phyloP scores from a whole-genome alignment of 2,888 invertebrate genomes.

The Celastrina argiolus region DNA sequence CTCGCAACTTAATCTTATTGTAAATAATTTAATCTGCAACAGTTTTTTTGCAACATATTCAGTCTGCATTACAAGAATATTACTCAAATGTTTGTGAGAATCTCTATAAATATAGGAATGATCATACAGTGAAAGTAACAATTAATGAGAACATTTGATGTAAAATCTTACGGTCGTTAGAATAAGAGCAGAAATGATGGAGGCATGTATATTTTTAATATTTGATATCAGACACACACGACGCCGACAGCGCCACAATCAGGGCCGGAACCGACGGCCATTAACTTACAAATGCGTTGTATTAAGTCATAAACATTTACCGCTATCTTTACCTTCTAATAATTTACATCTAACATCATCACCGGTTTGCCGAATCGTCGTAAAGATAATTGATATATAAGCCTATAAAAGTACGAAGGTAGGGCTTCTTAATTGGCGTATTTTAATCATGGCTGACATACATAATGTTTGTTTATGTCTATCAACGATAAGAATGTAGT shows the following conservation, averaged over 20 bases:
- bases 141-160: not conserved
- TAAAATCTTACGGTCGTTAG: not conserved
- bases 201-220: not conserved
- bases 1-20: not conserved
- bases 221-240: slow-evolving; percentile 15
- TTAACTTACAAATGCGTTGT: slow-evolving; percentile 19
- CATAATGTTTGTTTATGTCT: slow-evolving; percentile 14
- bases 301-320: slow-evolving; percentile 22
- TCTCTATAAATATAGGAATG: not conserved
- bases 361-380: slow-evolving; percentile 17
- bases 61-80: too few relatives aligned
- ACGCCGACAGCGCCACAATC: slow-evolving; percentile 18
- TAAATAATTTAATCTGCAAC: not conserved
- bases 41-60: not conserved
- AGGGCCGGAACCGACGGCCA: slow-evolving; percentile 17
- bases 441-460: slow-evolving; percentile 13
- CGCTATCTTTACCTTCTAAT: slow-evolving; percentile 19
- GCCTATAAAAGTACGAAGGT: slow-evolving; percentile 10
- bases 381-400: slow-evolving; percentile 19
- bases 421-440: slow-evolving; percentile 19
- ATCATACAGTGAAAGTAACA: not conserved
- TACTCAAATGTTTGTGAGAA: too few relatives aligned
- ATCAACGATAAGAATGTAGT: not conserved
- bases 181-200: slow-evolving; percentile 1
- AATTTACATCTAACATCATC: slow-evolving; percentile 20